Evolutionary conservation across 2,113 vertebrate genomes (phyloP).

Genomic region (Malurus elegans): DNA sequence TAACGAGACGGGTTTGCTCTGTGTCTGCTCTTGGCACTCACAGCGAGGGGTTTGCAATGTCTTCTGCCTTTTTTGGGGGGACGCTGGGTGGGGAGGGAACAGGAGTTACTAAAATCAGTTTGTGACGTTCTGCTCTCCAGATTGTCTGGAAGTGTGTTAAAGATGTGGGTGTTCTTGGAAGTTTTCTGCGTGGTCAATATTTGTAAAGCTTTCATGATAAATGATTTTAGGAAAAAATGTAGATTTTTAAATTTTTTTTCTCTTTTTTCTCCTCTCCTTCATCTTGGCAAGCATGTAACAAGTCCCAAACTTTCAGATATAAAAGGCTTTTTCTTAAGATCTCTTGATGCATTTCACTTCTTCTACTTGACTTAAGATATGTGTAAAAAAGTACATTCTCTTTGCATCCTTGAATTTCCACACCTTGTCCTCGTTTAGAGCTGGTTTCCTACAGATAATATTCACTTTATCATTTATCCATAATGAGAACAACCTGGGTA

Average conservation of each 20-base stretch:
- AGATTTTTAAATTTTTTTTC: rapidly evolving
- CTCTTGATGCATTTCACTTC: conserved; percentile 50
- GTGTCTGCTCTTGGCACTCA: neutral
- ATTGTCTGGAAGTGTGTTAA: neutral
- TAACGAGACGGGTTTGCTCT: neutral
- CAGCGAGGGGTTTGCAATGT: neutral
- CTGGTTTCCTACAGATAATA: conserved; percentile 16
- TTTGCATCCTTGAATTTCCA: conserved; percentile 27
- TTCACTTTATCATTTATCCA: neutral
- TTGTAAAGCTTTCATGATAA: conserved; percentile 55
- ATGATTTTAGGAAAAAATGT: neutral
- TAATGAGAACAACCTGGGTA: neutral
- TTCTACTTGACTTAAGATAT: conserved; percentile 49
- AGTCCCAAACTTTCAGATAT: conserved; percentile 48
- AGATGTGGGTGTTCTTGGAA: neutral
- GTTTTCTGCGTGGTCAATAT: neutral
- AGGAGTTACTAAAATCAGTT: neutral
- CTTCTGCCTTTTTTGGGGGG: neutral
- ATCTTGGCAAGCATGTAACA: neutral
- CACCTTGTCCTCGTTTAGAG: conserved; percentile 28
- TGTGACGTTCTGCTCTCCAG: neutral
- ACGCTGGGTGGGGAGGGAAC: rapidly evolving
- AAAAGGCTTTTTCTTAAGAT: conserved; percentile 53
- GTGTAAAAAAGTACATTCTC: conserved; percentile 43
- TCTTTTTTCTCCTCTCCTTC: neutral